Percentiles rank a stretch among this genome's conserved stretches.
phyloP scores from a whole-genome alignment of 2,113 vertebrate genomes.

The Sorex fumeus region DNA sequence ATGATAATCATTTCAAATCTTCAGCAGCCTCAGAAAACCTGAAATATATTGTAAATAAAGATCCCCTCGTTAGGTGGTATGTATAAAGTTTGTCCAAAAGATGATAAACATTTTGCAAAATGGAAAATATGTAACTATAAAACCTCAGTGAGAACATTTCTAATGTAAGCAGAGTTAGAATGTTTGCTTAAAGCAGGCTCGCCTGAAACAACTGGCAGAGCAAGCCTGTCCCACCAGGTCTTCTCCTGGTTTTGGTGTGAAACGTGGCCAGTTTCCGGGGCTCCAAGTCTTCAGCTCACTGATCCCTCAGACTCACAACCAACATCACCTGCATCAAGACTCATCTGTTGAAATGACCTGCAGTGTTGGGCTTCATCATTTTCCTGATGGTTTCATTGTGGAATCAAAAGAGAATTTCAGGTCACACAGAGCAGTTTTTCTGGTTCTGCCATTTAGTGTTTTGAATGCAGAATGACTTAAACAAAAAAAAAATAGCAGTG shows the following conservation, averaged over 20 bases:
- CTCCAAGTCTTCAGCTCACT: neutral
- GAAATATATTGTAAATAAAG: neutral
- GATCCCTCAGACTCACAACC: neutral
- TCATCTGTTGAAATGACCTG: neutral
- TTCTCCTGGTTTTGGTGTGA: neutral
- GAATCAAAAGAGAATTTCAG: neutral
- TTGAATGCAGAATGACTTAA: neutral
- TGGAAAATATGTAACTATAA: constrained; percentile 4
- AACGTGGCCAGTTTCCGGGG: too few relatives aligned
- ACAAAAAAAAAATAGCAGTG: neutral
- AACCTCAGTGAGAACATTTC: constrained; percentile 27
- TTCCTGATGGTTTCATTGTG: neutral
- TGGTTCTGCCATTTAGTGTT: neutral
- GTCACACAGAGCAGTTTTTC: neutral
- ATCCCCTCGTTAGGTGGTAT: neutral
- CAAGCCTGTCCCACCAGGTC: neutral
- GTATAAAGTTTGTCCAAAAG: neutral
- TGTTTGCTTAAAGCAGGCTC: neutral
- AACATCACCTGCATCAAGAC: neutral
- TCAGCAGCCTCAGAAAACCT: neutral
- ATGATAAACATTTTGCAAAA: constrained; percentile 15
- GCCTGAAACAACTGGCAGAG: neutral
- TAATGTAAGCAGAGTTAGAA: constrained; percentile 50
- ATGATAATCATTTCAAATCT: neutral
- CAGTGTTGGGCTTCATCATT: neutral